phyloP scores from a whole-genome alignment of 2,888 invertebrate species.

The Pilophorus perplexus region DNA sequence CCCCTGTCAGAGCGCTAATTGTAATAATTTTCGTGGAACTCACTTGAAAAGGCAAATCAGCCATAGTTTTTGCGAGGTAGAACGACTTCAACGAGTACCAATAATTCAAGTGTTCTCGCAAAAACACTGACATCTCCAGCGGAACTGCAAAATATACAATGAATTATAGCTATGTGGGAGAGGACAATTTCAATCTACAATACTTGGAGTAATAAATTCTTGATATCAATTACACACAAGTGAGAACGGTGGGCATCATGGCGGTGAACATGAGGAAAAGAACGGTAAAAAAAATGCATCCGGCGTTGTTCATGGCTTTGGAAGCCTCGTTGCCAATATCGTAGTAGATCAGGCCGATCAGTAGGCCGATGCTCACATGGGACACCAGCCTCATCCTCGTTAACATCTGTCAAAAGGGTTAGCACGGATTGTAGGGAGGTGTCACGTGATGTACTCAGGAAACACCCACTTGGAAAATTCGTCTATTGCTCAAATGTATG shows the following conservation, averaged over 20 bases:
- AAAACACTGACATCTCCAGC: conserved; percentile 90
- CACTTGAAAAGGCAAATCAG: conserved; percentile 94
- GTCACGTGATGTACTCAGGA: too few relatives aligned
- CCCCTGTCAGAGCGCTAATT: too few relatives aligned
- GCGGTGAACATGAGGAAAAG: conserved; percentile 97
- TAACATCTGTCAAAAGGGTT: conserved; percentile 67
- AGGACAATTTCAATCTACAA: background rate
- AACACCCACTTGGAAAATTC: too few relatives aligned
- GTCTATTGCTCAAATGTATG: too few relatives aligned
- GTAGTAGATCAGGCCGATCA: conserved; percentile 90
- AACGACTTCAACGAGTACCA: conserved; percentile 98
- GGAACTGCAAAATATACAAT: conserved; percentile 81
- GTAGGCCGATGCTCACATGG: conserved; percentile 82
- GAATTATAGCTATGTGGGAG: background rate
- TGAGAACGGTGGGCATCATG: conserved; percentile 97
- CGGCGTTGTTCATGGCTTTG: conserved; percentile 91
- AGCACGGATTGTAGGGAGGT: background rate
- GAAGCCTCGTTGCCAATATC: conserved; percentile 90
- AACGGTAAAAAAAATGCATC: conserved; percentile 92
- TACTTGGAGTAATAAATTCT: background rate
- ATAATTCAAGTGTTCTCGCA: conserved; percentile 91
- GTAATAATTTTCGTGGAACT: too few relatives aligned
- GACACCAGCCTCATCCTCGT: conserved; percentile 84
- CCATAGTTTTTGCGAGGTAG: conserved; percentile 93
- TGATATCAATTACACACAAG: conserved; percentile 67